Base-by-base conservation (phyloP, 2,797 vertebrate species). In the Glossophaga mutica region DNA sequence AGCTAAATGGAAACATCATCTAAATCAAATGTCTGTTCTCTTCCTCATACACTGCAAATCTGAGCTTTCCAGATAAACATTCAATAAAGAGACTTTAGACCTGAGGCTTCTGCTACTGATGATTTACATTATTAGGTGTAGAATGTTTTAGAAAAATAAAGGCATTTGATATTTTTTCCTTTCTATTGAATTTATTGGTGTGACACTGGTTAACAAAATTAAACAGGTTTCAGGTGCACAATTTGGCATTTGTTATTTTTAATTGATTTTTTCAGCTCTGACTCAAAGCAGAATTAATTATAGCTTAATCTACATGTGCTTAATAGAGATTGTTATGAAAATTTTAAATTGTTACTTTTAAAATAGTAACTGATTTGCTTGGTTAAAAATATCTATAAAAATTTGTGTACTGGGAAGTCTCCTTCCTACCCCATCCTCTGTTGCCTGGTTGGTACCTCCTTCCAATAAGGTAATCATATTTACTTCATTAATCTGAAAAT, bases 121-220 rank as follows among this genome's bases (percentile, higher is more conserved):
- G 14, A 65, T 85, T 94, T 71, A 86, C 50, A 83, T 65, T 46
- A 85, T 50, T 39, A 76, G 26, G 29, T 39, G 32, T 68, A 88
- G 42, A 94, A 50, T 93, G 11, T 92, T 94, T 90, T 85, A 57
- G 24, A 89, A 87, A 94, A 59, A 67, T 12, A 44, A 24, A 90
- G 32, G 9, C 21, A 91, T 84, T 92, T 94, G 74, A 59, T 59
- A 57, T 29, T 62, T 62, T 62, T 62, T 32, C 59, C 12, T 62
- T 32, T 15, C 26, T 62, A n/a, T 62, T 32, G 59, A 62, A 62
- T 62, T 62, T 16, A n/a, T 32, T 32, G 29, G 29, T 5, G 32
- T 62, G 59, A 62, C 59, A 62, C 29, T 62, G 59, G 59, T 62
- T 62, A 62, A 59, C 24, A 59, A 62, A 62, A 32, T 62, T 62